phyloP scores from a whole-genome alignment of 1,140 invertebrate genomes.

The Gryllus bimaculatus region DNA sequence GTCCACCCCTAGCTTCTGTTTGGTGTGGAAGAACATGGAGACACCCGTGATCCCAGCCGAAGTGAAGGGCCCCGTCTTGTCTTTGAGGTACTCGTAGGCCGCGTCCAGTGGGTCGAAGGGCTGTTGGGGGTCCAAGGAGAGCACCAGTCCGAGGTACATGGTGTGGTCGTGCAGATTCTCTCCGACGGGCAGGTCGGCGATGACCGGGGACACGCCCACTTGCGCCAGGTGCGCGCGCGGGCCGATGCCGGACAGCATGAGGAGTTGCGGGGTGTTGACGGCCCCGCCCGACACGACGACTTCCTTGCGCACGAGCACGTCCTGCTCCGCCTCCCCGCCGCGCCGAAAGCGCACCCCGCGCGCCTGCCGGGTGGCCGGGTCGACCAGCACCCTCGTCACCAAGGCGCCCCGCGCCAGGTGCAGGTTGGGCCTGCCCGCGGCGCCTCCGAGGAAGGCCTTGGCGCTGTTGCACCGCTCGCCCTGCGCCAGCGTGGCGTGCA shows the following conservation, averaged over 20 bases:
- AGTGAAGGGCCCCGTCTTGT: neutral
- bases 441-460: constrained; percentile 80
- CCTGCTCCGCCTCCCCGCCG: constrained; percentile 54
- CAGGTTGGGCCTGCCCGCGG: constrained; percentile 68
- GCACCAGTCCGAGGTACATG: neutral
- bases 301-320: constrained; percentile 69
- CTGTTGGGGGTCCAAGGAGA: neutral
- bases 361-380: neutral
- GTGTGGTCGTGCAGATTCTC: constrained; percentile 15
- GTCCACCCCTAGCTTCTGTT: neutral
- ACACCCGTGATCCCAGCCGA: neutral
- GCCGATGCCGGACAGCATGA: constrained; percentile 88
- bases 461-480: constrained; percentile 86
- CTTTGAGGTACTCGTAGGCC: neutral
- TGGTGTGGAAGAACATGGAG: neutral
- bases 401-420: constrained; percentile 77
- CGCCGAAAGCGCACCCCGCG: constrained; percentile 57
- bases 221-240: constrained; percentile 65
- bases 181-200: constrained; percentile 54
- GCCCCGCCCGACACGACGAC: constrained; percentile 75
- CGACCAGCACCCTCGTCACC: constrained; percentile 48
- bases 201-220: constrained; percentile 55
- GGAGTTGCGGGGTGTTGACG: constrained; percentile 79
- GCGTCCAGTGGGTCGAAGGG: neutral
- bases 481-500: constrained; percentile 69